Percentiles rank a stretch among this genome's conserved stretches.
Conservation (phyloP, 1,140 invertebrate genomes). For the Drosophila tani region DNA sequence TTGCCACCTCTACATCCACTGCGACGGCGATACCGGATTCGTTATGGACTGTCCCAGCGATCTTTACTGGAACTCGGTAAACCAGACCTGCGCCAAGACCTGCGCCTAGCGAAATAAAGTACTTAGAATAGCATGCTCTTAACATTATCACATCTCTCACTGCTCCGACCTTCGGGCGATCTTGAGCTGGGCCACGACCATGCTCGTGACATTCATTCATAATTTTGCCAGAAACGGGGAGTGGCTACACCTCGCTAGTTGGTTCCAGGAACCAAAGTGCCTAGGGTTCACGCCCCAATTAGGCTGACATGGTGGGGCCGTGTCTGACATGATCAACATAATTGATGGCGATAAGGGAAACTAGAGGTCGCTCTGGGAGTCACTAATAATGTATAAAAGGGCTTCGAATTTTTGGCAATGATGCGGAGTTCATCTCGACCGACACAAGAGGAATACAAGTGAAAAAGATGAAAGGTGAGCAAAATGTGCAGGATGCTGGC, state of each 20-base stretch:
- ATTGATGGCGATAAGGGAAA: constrained; percentile 42
- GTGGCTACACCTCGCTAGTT: constrained; percentile 36
- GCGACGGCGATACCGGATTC: constrained; percentile 22
- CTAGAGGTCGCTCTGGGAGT: not conserved
- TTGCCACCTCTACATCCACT: constrained; percentile 64
- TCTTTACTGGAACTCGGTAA: constrained; percentile 52
- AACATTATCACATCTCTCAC: not conserved
- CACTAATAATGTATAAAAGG: constrained; percentile 58
- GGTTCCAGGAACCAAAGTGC: constrained; percentile 60
- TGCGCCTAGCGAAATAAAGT: constrained; percentile 50
- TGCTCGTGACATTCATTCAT: constrained; percentile 64
- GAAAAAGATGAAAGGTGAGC: constrained; percentile 68
- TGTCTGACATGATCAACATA: constrained; percentile 57
- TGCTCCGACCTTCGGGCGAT: constrained; percentile 1
- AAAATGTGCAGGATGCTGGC: not conserved
- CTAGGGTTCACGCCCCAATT: constrained; percentile 61
- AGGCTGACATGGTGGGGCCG: constrained; percentile 45
- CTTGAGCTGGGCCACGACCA: constrained; percentile 21
- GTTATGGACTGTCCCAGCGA: constrained; percentile 39
- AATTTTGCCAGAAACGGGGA: constrained; percentile 37
- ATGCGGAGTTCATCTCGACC: constrained; percentile 63
- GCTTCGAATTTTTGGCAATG: constrained; percentile 54
- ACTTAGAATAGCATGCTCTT: constrained; percentile 27
- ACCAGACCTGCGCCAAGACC: constrained; percentile 20
- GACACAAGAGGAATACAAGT: constrained; percentile 63